Evolutionary conservation across 2,113 vertebrate genomes (phyloP).

Genomic region (Eptesicus fuscus): DNA sequence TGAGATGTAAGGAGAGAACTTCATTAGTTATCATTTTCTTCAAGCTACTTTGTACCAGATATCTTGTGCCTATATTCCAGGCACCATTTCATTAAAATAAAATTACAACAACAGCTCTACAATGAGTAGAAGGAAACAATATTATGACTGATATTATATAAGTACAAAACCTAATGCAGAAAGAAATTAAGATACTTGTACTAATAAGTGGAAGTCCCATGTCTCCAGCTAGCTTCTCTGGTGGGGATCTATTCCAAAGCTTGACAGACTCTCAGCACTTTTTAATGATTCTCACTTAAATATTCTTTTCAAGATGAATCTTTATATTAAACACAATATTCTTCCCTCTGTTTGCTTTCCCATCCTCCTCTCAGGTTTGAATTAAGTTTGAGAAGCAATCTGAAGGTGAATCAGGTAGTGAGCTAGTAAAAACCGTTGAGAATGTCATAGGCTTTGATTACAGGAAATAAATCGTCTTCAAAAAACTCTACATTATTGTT

Average conservation of each 20-base stretch:
- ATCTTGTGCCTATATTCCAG: not conserved
- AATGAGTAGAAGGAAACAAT: not conserved
- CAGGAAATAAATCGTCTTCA: not conserved
- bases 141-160: not conserved
- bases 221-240: not conserved
- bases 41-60: not conserved
- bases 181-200: not conserved
- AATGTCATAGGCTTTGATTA: not conserved
- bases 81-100: not conserved
- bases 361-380: not conserved
- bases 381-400: not conserved
- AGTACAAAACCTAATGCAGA: not conserved
- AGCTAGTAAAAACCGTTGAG: not conserved
- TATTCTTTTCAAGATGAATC: not conserved
- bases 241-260: not conserved
- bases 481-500: not conserved
- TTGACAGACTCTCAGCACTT: not conserved
- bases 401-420: not conserved
- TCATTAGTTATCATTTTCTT: not conserved
- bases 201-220: not conserved
- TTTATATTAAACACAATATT: not conserved
- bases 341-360: not conserved
- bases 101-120: not conserved
- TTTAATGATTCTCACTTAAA: not conserved
- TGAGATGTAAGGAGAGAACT: not conserved